Conservation (phyloP, 1,140 invertebrate genomes). For the Goniozus legneri region DNA sequence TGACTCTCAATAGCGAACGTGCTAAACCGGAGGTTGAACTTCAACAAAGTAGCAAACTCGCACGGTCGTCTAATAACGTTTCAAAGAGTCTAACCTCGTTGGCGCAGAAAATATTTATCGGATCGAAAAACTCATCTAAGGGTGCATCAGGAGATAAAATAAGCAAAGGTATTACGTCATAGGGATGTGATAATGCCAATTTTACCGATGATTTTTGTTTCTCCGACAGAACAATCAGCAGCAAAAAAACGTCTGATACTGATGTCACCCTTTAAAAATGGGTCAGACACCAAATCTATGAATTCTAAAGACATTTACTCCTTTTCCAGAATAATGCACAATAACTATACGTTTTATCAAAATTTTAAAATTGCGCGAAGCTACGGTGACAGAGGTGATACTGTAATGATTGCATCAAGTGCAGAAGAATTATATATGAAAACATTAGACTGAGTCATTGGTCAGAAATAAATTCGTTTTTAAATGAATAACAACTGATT, state of each 20-base stretch:
- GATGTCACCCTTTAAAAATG: constrained; percentile 32
- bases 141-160: constrained; percentile 37
- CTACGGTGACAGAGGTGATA: constrained; percentile 31
- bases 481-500: too few relatives aligned
- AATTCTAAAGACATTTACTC: constrained; percentile 19
- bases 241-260: constrained; percentile 32
- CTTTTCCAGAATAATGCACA: constrained; percentile 16
- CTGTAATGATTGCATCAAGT: constrained; percentile 25
- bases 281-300: constrained; percentile 21
- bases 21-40: too few relatives aligned
- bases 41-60: too few relatives aligned
- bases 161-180: too few relatives aligned
- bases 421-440: too few relatives aligned
- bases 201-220: constrained; percentile 14
- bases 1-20: too few relatives aligned
- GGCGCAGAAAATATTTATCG: constrained; percentile 7
- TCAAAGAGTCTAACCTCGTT: constrained; percentile 21
- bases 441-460: too few relatives aligned
- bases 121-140: constrained; percentile 33
- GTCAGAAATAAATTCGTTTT: too few relatives aligned
- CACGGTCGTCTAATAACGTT: too few relatives aligned
- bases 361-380: constrained; percentile 23
- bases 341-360: constrained; percentile 20
- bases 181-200: too few relatives aligned
- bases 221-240: constrained; percentile 21